phyloP scores from a whole-genome alignment of 2,797 vertebrate species.

The Clarias laeviceps region DNA sequence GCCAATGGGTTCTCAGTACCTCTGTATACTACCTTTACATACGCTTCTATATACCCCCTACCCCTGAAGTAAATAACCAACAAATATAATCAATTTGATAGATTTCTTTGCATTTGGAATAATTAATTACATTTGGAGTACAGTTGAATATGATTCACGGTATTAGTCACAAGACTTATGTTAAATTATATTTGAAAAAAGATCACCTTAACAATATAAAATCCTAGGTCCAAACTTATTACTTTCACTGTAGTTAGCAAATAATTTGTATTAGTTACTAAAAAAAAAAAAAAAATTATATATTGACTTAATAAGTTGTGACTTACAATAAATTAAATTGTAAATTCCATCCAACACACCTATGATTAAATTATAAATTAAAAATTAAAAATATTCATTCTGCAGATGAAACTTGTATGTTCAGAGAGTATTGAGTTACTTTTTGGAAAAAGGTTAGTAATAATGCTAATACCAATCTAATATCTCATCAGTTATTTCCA shows the following conservation, averaged over 20 bases:
- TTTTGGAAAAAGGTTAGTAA: background rate
- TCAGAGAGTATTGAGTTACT: background rate
- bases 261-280: background rate
- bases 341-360: background rate
- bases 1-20: conserved; percentile 1
- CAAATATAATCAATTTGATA: no score
- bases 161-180: background rate
- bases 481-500: background rate
- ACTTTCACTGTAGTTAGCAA: background rate
- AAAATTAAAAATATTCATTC: no score
- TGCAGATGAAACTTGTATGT: background rate
- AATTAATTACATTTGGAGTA: background rate
- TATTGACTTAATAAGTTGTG: background rate
- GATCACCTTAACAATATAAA: background rate
- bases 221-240: background rate
- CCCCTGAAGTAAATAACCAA: background rate
- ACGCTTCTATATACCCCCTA: background rate
- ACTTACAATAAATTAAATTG: background rate
- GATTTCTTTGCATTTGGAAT: background rate
- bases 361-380: background rate
- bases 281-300: background rate
- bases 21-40: background rate
- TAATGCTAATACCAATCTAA: background rate
- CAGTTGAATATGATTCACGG: background rate
- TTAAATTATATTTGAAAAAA: background rate